These are phyloP conservation scores for Enteromius thamalakanensis DNA, from an alignment of 2,797 vertebrate genomes.

Conservation along the genomic window DNA sequence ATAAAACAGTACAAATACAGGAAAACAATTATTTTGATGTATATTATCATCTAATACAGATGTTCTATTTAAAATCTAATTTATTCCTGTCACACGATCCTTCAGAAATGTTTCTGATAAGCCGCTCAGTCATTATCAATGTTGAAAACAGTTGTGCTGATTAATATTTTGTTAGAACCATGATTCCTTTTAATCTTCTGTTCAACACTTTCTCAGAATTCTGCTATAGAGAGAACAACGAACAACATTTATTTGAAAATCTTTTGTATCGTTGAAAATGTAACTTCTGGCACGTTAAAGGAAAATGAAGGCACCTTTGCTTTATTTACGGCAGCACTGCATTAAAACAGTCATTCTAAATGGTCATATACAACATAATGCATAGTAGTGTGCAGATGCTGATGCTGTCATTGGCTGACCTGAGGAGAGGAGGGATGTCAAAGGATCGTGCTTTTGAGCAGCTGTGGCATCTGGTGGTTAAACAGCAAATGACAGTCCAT, in stretches of 20 bases:
- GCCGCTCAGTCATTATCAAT: background rate
- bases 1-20: background rate
- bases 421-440: background rate
- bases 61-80: background rate
- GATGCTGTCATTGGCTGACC: background rate
- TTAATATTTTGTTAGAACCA: background rate
- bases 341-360: background rate
- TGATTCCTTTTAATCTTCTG: background rate
- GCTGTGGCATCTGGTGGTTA: slow-evolving; percentile 38
- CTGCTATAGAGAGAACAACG: background rate
- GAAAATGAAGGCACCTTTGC: background rate
- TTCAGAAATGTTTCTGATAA: background rate
- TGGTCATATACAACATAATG: background rate
- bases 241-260: background rate
- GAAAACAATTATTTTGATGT: background rate
- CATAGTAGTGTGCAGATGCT: background rate
- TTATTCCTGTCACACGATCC: background rate
- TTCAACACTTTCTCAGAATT: background rate
- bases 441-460: background rate
- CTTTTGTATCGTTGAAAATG: background rate
- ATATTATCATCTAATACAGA: background rate
- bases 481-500: slow-evolving; percentile 9
- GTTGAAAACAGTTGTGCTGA: background rate
- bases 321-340: background rate
- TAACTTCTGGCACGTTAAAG: background rate